A percentile compares a stretch with the other conserved stretches of the same genome.
These are phyloP conservation scores for Burhinus oedicnemus DNA, from an alignment of 2,113 vertebrate genomes.

Conservation along the genomic window DNA sequence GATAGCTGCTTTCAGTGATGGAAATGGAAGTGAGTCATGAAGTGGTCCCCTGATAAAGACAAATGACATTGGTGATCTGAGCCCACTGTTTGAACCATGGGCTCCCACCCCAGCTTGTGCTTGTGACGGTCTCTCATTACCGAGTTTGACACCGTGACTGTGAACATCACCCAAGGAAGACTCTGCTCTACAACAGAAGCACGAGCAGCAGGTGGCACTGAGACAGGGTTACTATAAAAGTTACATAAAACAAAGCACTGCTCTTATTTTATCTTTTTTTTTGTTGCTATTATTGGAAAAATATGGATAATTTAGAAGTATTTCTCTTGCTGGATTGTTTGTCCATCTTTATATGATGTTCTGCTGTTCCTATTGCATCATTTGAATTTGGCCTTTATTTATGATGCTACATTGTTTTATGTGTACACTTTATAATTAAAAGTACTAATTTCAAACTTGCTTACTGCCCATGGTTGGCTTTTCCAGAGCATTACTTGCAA, in stretches of 20 bases:
- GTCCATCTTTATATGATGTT: neutral
- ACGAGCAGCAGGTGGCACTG: neutral
- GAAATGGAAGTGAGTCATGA: neutral
- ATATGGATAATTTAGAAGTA: neutral
- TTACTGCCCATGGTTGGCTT: conserved; percentile 12
- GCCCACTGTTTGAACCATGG: neutral
- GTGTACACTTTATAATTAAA: conserved; percentile 47
- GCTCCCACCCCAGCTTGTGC: neutral
- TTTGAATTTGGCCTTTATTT: conserved; percentile 35
- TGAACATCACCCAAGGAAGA: accelerated
- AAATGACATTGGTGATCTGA: neutral
- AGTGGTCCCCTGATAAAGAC: neutral
- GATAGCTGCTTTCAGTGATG: neutral
- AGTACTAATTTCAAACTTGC: conserved; percentile 49
- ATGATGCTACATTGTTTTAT: conserved; percentile 11
- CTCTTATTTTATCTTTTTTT: neutral
- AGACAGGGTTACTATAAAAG: neutral
- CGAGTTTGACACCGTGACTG: accelerated
- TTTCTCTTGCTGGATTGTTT: neutral
- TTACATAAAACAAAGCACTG: neutral
- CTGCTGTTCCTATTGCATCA: conserved; percentile 4
- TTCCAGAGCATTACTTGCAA: conserved; percentile 16
- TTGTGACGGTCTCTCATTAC: neutral
- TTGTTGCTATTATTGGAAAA: neutral
- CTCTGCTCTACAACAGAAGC: neutral